Evolutionary conservation across 1,140 invertebrate species (phyloP), one percentile per base, ranked within the genome.

Genomic region (Caenorhabditis brenneri): DNA sequence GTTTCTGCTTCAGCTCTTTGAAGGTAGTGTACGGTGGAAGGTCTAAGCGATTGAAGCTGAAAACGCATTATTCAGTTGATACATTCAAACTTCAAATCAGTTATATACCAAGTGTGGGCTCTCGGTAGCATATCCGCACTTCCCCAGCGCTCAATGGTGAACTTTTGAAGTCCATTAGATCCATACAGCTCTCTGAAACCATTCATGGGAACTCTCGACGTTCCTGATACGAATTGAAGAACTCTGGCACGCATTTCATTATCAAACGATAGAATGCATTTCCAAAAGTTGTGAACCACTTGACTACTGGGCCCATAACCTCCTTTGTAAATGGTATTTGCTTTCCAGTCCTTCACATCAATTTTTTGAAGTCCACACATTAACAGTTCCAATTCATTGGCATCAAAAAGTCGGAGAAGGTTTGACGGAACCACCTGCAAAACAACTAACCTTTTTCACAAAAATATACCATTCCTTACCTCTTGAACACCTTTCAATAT

Each of bases 341-440:
- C 93, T 91, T 97, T 96, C 97, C 97, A 99, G 92, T 99, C 97
- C 91, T 96, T 95, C 12, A 98, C 97, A 92, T 98, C 97, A 89
- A 99, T 97, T 91, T 97, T 95, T 90, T 98, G 97, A 87, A 99
- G 96, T 86, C 97, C 97, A 92, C 97, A 98, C 95, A 99, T 96
- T 9, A 99, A 92, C 86, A 99, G 92, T 93, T 99, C 97, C 85
- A 99, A 92, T 92, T 99, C 97, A 92, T 99, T 94, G 83, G 98
- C 96, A 92, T 99, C 97, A 93, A 99, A 99, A 88, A 99, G 96
- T 92, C 97, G 97, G 19, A 99, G 94, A 55, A 96, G 92, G 82
- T 94, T 94, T 39, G 96, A 92, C 33, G 96, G 96, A 86, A 99
- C 94, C 82, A 84, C 82, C 74, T 84, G 48, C 39, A 84, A 78